Conservation (phyloP, 2,888 invertebrate species). For the Nephrotoma flavescens region DNA sequence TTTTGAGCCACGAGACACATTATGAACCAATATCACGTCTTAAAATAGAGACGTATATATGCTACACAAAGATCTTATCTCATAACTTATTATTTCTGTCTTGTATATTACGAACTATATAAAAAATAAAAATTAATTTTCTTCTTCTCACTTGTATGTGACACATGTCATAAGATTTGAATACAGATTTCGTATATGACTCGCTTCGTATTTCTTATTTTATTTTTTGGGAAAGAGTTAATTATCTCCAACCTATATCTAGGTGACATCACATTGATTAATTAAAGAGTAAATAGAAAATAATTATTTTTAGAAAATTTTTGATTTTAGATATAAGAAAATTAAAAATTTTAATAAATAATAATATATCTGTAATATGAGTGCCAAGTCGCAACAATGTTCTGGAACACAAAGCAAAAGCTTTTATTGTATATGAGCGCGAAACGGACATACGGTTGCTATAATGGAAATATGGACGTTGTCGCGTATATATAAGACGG, state of each 20-base stretch:
- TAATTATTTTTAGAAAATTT: background rate
- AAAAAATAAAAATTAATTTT: background rate
- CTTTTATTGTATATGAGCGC: background rate
- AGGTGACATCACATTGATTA: background rate
- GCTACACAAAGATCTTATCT: background rate
- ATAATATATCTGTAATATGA: background rate
- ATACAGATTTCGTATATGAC: background rate
- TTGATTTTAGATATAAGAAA: background rate
- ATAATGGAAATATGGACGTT: background rate
- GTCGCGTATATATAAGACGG: background rate
- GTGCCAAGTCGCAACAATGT: background rate
- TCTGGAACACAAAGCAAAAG: background rate
- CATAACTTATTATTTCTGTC: background rate
- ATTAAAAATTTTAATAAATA: background rate
- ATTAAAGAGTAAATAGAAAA: background rate
- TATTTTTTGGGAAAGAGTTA: background rate
- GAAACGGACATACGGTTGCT: background rate
- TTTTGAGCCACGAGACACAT: conserved; percentile 3
- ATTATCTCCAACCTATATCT: background rate
- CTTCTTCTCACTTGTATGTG: background rate
- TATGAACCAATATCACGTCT: background rate
- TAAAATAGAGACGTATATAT: background rate
- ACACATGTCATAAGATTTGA: background rate
- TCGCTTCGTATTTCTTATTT: background rate
- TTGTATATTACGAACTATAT: background rate